Evolutionary conservation across 2,797 vertebrate species (phyloP), one percentile per base, ranked within the genome.

Genomic region (Synanceia verrucosa): DNA sequence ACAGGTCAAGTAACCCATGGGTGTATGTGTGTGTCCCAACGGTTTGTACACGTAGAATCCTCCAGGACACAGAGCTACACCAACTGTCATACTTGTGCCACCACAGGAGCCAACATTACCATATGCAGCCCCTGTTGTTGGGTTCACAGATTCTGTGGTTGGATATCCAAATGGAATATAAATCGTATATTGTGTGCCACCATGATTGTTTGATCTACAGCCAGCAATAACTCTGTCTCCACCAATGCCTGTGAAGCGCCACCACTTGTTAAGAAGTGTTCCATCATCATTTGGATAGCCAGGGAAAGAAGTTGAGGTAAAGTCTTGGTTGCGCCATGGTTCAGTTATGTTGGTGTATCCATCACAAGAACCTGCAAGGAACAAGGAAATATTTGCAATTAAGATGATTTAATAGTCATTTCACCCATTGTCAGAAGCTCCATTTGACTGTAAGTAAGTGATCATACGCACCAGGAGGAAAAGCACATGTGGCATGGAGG

Each of bases 161-260:
- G 85, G 85, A 43, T 64, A 66, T 0, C 2, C 0, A 51, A 56
- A 65, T 7, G 13, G 0, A 19, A 86, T 6, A 46, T 31, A 1
- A 51, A 51, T 29, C 26, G 18, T 18, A 51, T 51, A 18, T 4
- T n/a, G 0, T 9, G 57, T 36, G 10, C 86, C 85, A 9, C 84
- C 85, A 3, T 0, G 0, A 24, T 4, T 0, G 0, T 0, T 0
- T 13, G 0, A 0, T 1, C n/a, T 0, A 34, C 83, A 88, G 5
- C 0, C 0, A 28, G 1, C 0, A 4, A 29, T 0, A 5, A 88
- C 18, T 70, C 39, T 63, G 65, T 91, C 84, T 34, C 90, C 90
- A 24, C 81, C 82, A 7, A 86, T 80, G 9, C 90, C 90, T 3
- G 47, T 69, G 70, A 89, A 88, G 46, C 88, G 84, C 37, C 62